These are phyloP conservation scores for Neoascia interrupta DNA, from an alignment of 2,888 invertebrate species.

Conservation along the genomic window DNA sequence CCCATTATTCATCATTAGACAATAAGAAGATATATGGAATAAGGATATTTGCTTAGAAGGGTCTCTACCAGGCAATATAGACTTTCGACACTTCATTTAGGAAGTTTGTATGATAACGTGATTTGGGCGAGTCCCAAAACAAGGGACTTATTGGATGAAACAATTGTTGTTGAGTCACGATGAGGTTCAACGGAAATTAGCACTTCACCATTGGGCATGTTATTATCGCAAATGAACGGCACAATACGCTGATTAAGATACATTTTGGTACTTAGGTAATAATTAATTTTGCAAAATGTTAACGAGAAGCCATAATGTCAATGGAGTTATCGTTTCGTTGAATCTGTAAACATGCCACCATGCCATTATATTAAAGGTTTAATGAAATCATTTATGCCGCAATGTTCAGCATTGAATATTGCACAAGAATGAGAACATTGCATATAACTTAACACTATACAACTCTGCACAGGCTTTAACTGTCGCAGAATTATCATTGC, in stretches of 20 bases:
- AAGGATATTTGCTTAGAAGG: slow-evolving; percentile 17
- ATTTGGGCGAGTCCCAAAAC: too few species aligned
- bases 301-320: background rate
- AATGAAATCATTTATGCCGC: too few species aligned
- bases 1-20: slow-evolving; percentile 58
- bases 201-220: background rate
- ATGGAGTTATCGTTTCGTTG: background rate
- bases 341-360: too few species aligned
- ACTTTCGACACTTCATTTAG: slow-evolving; percentile 23
- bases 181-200: slow-evolving; percentile 18
- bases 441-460: too few species aligned
- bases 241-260: background rate
- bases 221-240: background rate
- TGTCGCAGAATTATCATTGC: too few species aligned
- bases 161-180: too few species aligned
- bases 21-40: slow-evolving; percentile 29
- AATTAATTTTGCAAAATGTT: background rate
- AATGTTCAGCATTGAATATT: too few species aligned
- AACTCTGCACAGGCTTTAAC: too few species aligned
- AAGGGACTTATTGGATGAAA: slow-evolving; percentile 2
- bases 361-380: too few species aligned
- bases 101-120: slow-evolving; percentile 34
- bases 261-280: background rate
- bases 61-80: slow-evolving; percentile 15
- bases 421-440: too few species aligned